phyloP scores from a whole-genome alignment of 1,140 invertebrate genomes.

The Frieseomelitta varia region DNA sequence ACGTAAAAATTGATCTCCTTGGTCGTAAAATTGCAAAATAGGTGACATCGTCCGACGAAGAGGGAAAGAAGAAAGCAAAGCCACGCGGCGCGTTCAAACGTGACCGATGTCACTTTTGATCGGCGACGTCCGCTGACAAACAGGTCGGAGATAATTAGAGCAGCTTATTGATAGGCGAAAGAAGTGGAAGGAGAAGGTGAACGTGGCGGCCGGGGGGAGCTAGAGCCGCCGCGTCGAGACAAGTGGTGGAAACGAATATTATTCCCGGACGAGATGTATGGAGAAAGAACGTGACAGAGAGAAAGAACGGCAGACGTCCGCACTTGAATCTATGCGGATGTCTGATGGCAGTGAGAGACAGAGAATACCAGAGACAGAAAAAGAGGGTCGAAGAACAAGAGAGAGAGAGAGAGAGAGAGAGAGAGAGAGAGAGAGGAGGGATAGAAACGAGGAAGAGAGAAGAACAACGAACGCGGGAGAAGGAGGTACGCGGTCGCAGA shows the following conservation, averaged over 20 bases:
- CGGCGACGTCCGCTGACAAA: constrained; percentile 55
- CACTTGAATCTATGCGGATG: constrained; percentile 66
- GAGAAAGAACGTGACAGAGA: constrained; percentile 52
- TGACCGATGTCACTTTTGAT: constrained; percentile 47
- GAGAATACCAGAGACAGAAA: constrained; percentile 8
- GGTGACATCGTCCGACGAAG: background rate
- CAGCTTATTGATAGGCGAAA: constrained; percentile 62
- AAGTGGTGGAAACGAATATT: constrained; percentile 69
- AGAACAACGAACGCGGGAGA: constrained; percentile 39
- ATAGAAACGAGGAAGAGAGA: constrained; percentile 30
- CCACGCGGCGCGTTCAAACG: constrained; percentile 38
- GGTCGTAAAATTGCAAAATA: background rate
- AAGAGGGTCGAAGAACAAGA: no score
- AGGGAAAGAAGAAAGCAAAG: background rate
- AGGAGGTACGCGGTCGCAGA: constrained; percentile 16
- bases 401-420: constrained; percentile 29
- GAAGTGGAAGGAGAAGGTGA: constrained; percentile 46
- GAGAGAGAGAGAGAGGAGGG: constrained; percentile 27
- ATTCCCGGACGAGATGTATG: constrained; percentile 60
- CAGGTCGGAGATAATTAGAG: constrained; percentile 60
- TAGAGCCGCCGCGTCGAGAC: constrained; percentile 42
- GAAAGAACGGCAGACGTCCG: constrained; percentile 59
- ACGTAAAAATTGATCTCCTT: no score
- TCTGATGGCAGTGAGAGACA: constrained; percentile 45
- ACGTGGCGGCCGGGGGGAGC: constrained; percentile 33